Base-by-base conservation (phyloP, 2,797 vertebrate genomes). In the Epinephelus malabaricus region DNA sequence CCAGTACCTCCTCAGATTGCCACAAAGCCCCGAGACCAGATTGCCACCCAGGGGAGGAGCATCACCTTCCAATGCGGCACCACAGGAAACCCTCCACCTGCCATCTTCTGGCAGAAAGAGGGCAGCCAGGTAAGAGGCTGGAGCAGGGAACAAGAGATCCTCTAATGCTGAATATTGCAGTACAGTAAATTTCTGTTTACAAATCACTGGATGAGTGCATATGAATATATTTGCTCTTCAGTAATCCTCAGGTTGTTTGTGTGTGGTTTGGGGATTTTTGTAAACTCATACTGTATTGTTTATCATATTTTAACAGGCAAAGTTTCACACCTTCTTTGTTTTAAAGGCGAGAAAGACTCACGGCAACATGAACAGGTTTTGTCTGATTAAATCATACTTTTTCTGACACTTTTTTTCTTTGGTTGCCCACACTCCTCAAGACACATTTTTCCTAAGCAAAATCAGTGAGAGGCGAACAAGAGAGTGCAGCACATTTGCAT, bases 71-170 rank as follows among this genome's bases (percentile, higher is more conserved):
- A 96, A 63, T 99, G 98, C 10, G 96, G 97, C 92, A 98, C 97
- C 88, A 96, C 94, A 82, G 98, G 98, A 88, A 99, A 99, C 86
- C 98, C 98, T 0, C 97, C 97, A 0, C 98, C 98, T 0, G 98
- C 98, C 6, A 95, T 99, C 64, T 98, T 99, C 91, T 99, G 98
- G 98, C 98, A 99, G 93, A 99, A 98, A 89, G 97, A 99, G 87
- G 98, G 98, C 46, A 99, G 97, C 90, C 98, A 99, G 96, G 98
- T 98, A 93, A 88, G 92, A 73, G 61, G 19, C 81, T 49, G 49
- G 38, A 78, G 64, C 47, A 34, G 49, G 11, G 46, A 77, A 73
- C n/a, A 40, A 76, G 61, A 46, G 40, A 12, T 70, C 58, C 62
- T 81, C 63, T 59, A 60, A 72, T 19, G 46, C 51, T 34, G 19